These are phyloP conservation scores for Anoplophora glabripennis DNA, from an alignment of 1,140 invertebrate species.

Conservation along the genomic window DNA sequence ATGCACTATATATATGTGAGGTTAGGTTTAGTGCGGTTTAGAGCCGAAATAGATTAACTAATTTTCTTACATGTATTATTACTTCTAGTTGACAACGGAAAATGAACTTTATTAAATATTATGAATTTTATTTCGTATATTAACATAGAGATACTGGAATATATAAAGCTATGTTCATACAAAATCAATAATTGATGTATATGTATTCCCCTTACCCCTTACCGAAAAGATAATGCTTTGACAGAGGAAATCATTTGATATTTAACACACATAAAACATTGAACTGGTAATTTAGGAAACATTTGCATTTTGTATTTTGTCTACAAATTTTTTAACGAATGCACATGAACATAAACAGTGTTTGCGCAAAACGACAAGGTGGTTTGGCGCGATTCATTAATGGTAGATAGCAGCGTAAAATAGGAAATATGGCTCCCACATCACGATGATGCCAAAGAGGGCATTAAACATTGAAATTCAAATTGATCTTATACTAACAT, in stretches of 20 bases:
- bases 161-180: conserved; percentile 28
- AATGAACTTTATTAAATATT: not conserved
- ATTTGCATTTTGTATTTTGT: conserved; percentile 21
- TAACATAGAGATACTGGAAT: conserved; percentile 20
- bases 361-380: conserved; percentile 40
- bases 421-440: conserved; percentile 25
- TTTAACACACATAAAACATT: conserved; percentile 7
- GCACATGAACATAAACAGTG: conserved; percentile 42
- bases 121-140: not conserved
- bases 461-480: not conserved
- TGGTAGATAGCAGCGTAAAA: conserved; percentile 15
- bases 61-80: not conserved
- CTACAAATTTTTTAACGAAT: conserved; percentile 41
- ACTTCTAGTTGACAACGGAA: not conserved
- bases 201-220: conserved; percentile 35
- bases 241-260: conserved; percentile 13
- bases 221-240: conserved; percentile 18
- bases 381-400: conserved; percentile 40
- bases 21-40: conserved; percentile 8
- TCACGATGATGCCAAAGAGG: not conserved
- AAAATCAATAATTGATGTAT: conserved; percentile 48
- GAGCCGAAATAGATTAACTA: not conserved
- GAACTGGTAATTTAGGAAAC: conserved; percentile 11
- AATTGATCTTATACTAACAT: conserved; percentile 9
- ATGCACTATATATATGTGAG: conserved; percentile 1